Base-by-base conservation (phyloP, 2,888 invertebrate species). In the Amaurobius ferox region DNA sequence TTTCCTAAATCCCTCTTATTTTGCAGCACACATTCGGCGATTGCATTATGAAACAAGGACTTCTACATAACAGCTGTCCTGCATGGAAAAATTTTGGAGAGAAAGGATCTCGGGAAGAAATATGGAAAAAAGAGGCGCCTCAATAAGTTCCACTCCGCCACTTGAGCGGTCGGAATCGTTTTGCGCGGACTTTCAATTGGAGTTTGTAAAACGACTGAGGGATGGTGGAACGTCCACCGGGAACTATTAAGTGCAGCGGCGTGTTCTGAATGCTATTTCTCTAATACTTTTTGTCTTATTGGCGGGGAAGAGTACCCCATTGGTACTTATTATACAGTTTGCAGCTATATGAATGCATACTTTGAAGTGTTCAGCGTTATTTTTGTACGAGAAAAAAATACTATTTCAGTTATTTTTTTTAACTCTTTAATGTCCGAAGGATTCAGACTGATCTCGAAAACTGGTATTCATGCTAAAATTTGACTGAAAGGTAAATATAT, bases 1-100 rank as follows among this genome's bases (percentile, higher is more conserved):
- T 19, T 61, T 26, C 61, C n/a, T n/a, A n/a, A n/a, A 61, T 26
- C 61, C 11, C 23, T 9, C 19, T 23, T 48, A 32, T 29, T 35
- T 62, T 40, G 32, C 35, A 0, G 32, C 39, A 70, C 40, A 48
- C 39, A 61, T 62, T 79, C 71, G 11, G 62, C 29, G 66, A 79
- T 79, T 79, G 72, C 66, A 79, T 79, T 79, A 73, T 66, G 64
- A 55, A 64, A 64, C 30, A 62, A 71, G 39, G 23, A 23, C 35
- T 67, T 55, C 40, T 48, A 64, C 70, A 71, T 79, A 64, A 72
- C 79, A 79, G 72, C 72, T 79, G 79, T 55, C 66, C 35, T 72
- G 72, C 32, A 73, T 72, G 66, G 66, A 28, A 28, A 79, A 79
- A 55, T 55, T 55, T 55, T 11, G 55, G 55, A 23, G 55, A 55